Conservation (phyloP, 2,888 invertebrate species). For the Metallyticus violacea region DNA sequence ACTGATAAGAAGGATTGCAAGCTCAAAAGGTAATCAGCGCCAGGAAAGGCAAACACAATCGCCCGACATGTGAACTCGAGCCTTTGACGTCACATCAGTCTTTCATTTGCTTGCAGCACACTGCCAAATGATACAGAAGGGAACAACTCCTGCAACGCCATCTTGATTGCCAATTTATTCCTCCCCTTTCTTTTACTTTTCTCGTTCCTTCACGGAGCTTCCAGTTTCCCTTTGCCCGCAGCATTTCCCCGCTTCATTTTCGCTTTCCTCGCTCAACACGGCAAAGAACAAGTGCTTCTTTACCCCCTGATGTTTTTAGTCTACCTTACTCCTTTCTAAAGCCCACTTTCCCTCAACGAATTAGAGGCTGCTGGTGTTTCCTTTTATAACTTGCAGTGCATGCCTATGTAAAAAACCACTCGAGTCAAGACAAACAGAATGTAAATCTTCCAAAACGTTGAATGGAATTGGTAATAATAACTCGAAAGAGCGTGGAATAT, state of each 20-base stretch:
- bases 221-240: not conserved
- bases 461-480: too few species aligned
- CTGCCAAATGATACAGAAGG: conserved; percentile 7
- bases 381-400: too few species aligned
- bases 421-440: too few species aligned
- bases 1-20: too few species aligned
- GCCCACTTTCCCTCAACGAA: not conserved
- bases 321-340: not conserved
- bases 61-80: not conserved
- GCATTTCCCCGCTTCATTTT: not conserved
- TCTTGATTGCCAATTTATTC: conserved; percentile 19
- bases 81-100: not conserved
- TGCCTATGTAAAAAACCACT: too few species aligned
- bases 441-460: too few species aligned
- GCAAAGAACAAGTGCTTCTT: not conserved
- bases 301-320: not conserved
- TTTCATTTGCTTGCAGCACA: not conserved
- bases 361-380: too few species aligned
- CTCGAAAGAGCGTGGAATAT: too few species aligned
- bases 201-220: not conserved
- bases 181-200: not conserved
- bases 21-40: not conserved
- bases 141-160: not conserved
- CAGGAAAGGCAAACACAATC: not conserved
- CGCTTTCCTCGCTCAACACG: not conserved